A percentile compares a stretch with the other conserved stretches of the same genome.
phyloP scores from a whole-genome alignment of 2,113 vertebrate genomes.

The Colius striatus region DNA sequence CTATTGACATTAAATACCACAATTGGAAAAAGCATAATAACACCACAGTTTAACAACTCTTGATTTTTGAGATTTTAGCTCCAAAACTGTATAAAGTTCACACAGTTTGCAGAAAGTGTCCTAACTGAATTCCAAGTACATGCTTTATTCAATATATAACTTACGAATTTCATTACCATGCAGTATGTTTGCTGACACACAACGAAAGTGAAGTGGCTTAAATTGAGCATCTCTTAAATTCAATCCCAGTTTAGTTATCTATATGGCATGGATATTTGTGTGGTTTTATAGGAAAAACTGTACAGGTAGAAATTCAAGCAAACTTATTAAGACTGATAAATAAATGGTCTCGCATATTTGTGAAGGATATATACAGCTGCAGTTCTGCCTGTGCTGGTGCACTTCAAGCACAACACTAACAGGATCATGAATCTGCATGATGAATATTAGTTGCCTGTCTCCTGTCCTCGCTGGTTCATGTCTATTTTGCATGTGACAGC shows the following conservation, averaged over 20 bases:
- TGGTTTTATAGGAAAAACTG: not conserved
- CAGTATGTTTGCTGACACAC: not conserved
- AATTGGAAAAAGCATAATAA: not conserved
- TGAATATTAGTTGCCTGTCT: not conserved
- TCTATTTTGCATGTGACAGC: not conserved
- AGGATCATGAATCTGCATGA: not conserved
- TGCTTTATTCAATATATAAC: not conserved
- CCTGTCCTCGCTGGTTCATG: not conserved
- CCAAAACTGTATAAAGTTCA: not conserved
- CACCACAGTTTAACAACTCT: not conserved
- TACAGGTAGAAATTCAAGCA: not conserved
- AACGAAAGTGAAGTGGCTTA: slow-evolving; percentile 10
- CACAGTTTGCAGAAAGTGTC: not conserved
- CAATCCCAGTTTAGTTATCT: not conserved
- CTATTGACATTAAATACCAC: not conserved
- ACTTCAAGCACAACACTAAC: not conserved
- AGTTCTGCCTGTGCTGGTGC: not conserved
- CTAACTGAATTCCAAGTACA: not conserved
- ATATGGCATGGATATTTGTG: not conserved
- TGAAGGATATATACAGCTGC: not conserved
- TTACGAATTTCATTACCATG: slow-evolving; percentile 21
- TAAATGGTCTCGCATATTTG: not conserved
- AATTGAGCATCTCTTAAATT: slow-evolving; percentile 19
- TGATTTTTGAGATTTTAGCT: not conserved
- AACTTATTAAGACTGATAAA: not conserved